Conservation (phyloP, 2,113 vertebrate species). For the Odontophorus gujanensis region DNA sequence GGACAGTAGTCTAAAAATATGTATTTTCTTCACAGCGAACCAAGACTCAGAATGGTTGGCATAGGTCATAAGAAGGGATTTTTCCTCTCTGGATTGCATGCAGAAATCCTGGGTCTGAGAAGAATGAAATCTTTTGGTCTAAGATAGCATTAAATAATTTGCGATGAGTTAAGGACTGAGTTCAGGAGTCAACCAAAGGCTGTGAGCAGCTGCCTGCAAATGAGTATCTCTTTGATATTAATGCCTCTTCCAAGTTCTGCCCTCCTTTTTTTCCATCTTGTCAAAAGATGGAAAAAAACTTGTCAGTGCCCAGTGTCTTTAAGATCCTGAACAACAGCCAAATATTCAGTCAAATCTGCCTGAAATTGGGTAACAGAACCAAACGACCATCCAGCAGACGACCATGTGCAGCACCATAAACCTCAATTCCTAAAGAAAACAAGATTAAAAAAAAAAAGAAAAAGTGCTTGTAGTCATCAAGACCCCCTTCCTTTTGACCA, state of each 20-base stretch:
- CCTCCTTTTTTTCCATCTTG: neutral
- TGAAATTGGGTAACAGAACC: neutral
- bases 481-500: neutral
- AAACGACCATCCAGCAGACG: neutral
- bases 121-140: fast-evolving
- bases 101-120: fast-evolving
- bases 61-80: neutral
- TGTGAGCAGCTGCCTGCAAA: neutral
- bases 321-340: neutral
- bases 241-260: neutral
- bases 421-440: neutral
- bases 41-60: neutral
- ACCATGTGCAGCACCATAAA: fast-evolving
- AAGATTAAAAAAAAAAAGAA: neutral
- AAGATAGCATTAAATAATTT: neutral
- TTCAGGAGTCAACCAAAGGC: neutral
- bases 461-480: neutral
- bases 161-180: neutral
- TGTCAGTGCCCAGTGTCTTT: neutral
- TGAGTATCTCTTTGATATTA: too few species aligned
- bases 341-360: neutral
- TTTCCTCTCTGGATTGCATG: neutral
- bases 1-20: neutral
- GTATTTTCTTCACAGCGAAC: neutral
- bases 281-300: neutral